phyloP scores from a whole-genome alignment of 2,888 invertebrate genomes.

The Lochmaea capreae region DNA sequence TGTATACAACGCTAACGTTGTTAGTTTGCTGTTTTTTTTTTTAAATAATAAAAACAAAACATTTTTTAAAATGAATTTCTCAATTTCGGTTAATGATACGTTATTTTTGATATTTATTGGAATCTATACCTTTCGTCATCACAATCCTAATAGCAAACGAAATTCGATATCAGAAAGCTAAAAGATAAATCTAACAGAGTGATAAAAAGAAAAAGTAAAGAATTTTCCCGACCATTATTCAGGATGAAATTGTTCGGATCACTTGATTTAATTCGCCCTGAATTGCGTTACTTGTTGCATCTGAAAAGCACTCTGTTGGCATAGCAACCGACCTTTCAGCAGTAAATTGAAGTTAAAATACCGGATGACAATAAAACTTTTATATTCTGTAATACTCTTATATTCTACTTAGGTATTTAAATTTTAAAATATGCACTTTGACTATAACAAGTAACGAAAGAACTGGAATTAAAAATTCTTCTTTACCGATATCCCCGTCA shows the following conservation, averaged over 20 bases:
- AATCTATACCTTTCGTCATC: background rate
- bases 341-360: constrained; percentile 32
- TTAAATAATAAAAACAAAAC: too few relatives aligned
- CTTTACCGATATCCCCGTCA: too few relatives aligned
- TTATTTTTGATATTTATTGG: too few relatives aligned
- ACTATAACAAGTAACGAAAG: too few relatives aligned
- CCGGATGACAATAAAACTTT: constrained; percentile 25
- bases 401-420: too few relatives aligned
- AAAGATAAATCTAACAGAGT: constrained; percentile 12
- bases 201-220: constrained; percentile 12
- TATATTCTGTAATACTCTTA: too few relatives aligned
- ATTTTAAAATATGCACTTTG: too few relatives aligned
- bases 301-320: constrained; percentile 55
- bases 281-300: constrained; percentile 53
- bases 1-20: too few relatives aligned
- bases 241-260: constrained; percentile 24
- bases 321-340: constrained; percentile 47
- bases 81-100: too few relatives aligned
- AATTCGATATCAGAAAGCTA: constrained; percentile 4
- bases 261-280: constrained; percentile 43
- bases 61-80: too few relatives aligned
- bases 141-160: constrained; percentile 9
- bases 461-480: too few relatives aligned
- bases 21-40: too few relatives aligned
- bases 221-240: constrained; percentile 26